phyloP scores from a whole-genome alignment of 2,888 invertebrate genomes.

The Chydorus sphaericus region DNA sequence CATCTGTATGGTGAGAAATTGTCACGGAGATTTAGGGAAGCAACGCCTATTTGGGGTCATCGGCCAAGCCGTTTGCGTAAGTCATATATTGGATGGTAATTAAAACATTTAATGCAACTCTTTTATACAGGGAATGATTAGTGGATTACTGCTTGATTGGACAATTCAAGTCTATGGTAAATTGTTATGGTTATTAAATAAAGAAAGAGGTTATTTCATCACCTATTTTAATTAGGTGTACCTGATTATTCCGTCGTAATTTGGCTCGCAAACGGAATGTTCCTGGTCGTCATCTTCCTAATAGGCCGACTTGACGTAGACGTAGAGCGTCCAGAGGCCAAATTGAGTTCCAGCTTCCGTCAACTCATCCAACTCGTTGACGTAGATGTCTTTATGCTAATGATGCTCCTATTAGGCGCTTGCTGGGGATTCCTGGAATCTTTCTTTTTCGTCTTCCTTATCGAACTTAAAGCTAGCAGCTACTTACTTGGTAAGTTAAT shows the following conservation, averaged over 20 bases:
- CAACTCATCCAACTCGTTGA: conserved; percentile 62
- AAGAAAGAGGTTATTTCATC: not conserved
- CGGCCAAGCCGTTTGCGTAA: conserved; percentile 29
- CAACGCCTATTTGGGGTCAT: conserved; percentile 65
- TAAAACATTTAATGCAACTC: conserved; percentile 32
- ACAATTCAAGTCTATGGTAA: conserved; percentile 36
- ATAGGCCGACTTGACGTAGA: conserved; percentile 64
- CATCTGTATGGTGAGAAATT: conserved; percentile 67
- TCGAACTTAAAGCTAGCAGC: conserved; percentile 68
- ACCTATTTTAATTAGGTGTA: conserved; percentile 39
- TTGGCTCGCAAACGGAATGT: conserved; percentile 58
- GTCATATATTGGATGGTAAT: not conserved
- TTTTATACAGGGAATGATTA: conserved; percentile 39
- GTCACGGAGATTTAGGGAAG: conserved; percentile 60
- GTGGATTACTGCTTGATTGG: conserved; percentile 60
- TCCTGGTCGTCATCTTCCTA: conserved; percentile 55
- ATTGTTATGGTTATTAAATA: not conserved
- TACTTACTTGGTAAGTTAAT: conserved; percentile 46
- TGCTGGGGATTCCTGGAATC: conserved; percentile 83
- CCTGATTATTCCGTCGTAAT: conserved; percentile 77
- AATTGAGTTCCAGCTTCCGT: conserved; percentile 24
- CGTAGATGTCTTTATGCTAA: conserved; percentile 62
- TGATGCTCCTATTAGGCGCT: conserved; percentile 66
- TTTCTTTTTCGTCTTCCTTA: conserved; percentile 69
- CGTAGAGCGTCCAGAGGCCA: conserved; percentile 25